phyloP scores from a whole-genome alignment of 1,140 invertebrate species.

The Lucilia sericata region DNA sequence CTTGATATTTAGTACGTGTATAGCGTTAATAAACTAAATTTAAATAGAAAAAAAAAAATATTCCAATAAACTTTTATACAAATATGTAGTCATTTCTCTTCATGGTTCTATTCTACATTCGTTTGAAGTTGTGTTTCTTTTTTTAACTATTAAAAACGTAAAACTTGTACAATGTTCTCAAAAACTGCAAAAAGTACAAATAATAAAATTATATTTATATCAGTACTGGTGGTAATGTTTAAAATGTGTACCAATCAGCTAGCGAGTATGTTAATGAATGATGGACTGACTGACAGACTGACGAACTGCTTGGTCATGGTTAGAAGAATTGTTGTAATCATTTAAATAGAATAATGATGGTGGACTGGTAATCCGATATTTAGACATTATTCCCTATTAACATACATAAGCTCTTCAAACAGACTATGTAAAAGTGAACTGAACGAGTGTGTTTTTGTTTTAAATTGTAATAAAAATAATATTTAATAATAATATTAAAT shows the following conservation, averaged over 20 bases:
- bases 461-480: too few relatives aligned
- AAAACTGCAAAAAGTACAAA: not conserved
- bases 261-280: not conserved
- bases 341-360: conserved; percentile 18
- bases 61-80: not conserved
- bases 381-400: conserved; percentile 21
- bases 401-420: not conserved
- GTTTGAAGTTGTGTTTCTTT: too few relatives aligned
- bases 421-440: too few relatives aligned
- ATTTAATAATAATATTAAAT: too few relatives aligned
- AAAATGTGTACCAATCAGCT: not conserved
- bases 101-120: too few relatives aligned
- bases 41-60: not conserved
- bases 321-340: not conserved
- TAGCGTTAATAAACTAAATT: not conserved
- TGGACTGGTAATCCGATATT: conserved; percentile 2
- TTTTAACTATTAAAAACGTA: not conserved
- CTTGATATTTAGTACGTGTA: too few relatives aligned
- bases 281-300: not conserved
- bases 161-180: not conserved
- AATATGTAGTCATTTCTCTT: too few relatives aligned
- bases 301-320: conserved; percentile 15
- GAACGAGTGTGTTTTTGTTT: too few relatives aligned
- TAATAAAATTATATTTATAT: not conserved
- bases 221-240: not conserved